Evolutionary conservation across 2,113 vertebrate genomes (phyloP).

Genomic region (Mystacornis crossleyi): DNA sequence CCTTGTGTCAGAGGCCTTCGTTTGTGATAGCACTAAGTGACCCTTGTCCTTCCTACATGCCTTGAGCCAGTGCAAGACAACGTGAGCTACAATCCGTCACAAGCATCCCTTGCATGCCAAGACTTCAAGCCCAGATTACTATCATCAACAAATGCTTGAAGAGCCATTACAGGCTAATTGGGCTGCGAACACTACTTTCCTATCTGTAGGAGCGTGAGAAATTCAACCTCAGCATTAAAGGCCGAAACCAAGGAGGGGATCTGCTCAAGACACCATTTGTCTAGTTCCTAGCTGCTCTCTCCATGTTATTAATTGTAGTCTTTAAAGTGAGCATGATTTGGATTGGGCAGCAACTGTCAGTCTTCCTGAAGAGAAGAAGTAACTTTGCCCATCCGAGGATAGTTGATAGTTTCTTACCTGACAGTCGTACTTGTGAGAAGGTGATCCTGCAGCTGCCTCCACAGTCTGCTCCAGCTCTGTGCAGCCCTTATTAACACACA

Average conservation of each 20-base stretch:
- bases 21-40: slow-evolving; percentile 39
- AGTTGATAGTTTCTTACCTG: not conserved
- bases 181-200: not conserved
- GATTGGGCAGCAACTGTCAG: not conserved
- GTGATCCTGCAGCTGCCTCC: not conserved
- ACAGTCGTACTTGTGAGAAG: not conserved
- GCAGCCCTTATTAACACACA: not conserved
- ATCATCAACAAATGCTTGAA: slow-evolving; percentile 37
- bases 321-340: not conserved
- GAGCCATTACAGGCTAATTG: slow-evolving; percentile 34
- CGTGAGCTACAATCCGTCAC: slow-evolving; percentile 3
- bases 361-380: not conserved
- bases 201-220: slow-evolving; percentile 22
- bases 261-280: not conserved
- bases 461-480: not conserved
- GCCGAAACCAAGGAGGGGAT: not conserved
- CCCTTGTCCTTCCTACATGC: not conserved
- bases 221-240: slow-evolving; percentile 1
- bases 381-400: not conserved
- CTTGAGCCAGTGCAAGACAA: not conserved
- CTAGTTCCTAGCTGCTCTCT: not conserved
- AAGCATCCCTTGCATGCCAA: slow-evolving; percentile 40
- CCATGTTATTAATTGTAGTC: not conserved
- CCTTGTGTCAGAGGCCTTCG: slow-evolving; percentile 17
- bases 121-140: slow-evolving; percentile 29